These are phyloP conservation scores for Micrasema longulum DNA, from an alignment of 1,140 invertebrate species.

Conservation along the genomic window DNA sequence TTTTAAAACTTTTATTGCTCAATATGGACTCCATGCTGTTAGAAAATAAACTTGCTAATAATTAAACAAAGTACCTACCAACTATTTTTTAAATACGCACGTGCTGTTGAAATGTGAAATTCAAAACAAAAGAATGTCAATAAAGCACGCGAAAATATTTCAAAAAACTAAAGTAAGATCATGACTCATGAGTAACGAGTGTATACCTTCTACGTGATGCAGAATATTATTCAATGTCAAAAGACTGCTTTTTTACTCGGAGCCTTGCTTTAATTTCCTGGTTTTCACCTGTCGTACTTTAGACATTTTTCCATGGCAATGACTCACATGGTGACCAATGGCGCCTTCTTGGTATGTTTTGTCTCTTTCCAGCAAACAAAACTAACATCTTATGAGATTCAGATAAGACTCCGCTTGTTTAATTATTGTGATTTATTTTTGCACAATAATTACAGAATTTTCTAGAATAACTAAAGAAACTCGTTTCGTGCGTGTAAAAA, in stretches of 20 bases:
- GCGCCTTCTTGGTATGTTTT: slow-evolving; percentile 10
- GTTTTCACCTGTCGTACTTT: slow-evolving; percentile 1
- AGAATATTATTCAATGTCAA: slow-evolving; percentile 2
- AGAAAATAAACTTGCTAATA: background rate
- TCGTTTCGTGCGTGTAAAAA: too few species aligned
- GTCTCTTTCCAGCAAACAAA: slow-evolving; percentile 14
- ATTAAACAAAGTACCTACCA: background rate
- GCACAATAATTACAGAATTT: too few species aligned
- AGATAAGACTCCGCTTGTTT: too few species aligned
- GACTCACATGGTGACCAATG: slow-evolving; percentile 23
- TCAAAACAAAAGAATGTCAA: slow-evolving; percentile 32
- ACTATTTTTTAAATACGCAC: background rate
- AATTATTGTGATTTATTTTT: too few species aligned
- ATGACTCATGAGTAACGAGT: background rate
- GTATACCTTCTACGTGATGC: too few species aligned
- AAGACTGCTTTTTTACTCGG: slow-evolving; percentile 5
- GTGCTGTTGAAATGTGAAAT: background rate
- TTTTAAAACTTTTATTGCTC: background rate
- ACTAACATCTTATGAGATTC: background rate
- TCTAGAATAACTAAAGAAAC: too few species aligned
- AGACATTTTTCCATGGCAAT: background rate
- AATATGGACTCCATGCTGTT: too few species aligned
- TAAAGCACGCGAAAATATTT: slow-evolving; percentile 3
- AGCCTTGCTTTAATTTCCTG: slow-evolving; percentile 13
- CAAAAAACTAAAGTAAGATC: background rate